Evolutionary conservation across 2,797 vertebrate species (phyloP).

Genomic region (Paramormyrops hopkinsi): DNA sequence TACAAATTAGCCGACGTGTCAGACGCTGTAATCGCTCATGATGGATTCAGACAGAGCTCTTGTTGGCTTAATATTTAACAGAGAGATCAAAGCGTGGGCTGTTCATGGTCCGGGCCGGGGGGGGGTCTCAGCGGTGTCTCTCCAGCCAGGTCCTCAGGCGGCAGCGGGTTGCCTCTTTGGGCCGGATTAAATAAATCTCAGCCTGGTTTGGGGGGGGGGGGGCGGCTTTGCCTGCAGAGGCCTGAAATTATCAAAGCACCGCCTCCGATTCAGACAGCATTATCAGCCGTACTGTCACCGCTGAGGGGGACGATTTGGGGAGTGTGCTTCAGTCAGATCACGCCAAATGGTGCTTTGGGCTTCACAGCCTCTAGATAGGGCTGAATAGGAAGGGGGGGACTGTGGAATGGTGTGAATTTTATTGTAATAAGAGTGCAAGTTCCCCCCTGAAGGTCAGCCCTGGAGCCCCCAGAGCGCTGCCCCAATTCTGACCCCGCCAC

Average conservation of each 20-base stretch:
- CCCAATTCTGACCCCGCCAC: not conserved
- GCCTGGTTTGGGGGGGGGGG: no score
- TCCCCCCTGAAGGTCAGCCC: not conserved
- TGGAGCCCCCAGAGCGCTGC: not conserved
- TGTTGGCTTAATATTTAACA: not conserved
- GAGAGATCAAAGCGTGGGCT: not conserved
- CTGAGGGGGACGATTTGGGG: not conserved
- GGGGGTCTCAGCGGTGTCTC: not conserved
- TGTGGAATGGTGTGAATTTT: not conserved
- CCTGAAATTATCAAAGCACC: not conserved
- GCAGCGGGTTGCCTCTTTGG: not conserved
- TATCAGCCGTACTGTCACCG: not conserved
- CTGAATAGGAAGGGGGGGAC: not conserved
- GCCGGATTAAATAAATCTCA: not conserved
- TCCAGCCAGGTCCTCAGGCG: not conserved
- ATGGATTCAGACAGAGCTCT: not conserved
- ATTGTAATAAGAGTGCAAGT: not conserved
- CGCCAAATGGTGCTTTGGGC: not conserved
- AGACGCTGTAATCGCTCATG: not conserved
- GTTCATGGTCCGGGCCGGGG: not conserved
- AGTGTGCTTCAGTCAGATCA: not conserved
- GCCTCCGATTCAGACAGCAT: not conserved
- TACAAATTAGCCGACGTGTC: not conserved
- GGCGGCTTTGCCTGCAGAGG: not conserved
- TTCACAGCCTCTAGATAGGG: not conserved